Evolutionary conservation across 2,113 vertebrate genomes (phyloP).

Genomic region (Myotis brandtii): DNA sequence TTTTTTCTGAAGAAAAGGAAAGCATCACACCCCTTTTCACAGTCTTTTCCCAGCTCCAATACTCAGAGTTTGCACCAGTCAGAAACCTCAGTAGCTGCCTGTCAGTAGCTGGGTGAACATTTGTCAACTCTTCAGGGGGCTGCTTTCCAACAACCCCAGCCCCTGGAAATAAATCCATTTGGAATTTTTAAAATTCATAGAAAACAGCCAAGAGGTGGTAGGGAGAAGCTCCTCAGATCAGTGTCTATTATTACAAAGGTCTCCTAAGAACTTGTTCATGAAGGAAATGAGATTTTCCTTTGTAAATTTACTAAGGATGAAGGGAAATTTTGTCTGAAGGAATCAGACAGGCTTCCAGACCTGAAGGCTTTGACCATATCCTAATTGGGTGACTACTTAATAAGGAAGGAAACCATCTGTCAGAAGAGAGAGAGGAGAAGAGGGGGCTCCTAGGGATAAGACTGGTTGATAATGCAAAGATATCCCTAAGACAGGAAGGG

Average conservation of each 20-base stretch:
- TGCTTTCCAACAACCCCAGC: not conserved
- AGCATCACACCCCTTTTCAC: not conserved
- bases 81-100: not conserved
- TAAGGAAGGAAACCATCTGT: not conserved
- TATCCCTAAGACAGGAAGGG: not conserved
- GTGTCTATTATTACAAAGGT: not conserved
- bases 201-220: not conserved
- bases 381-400: not conserved
- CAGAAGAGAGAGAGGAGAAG: not conserved
- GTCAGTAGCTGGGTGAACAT: not conserved
- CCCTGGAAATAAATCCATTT: not conserved
- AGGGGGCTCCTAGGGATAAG: not conserved
- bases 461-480: not conserved
- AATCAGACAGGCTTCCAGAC: not conserved
- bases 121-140: not conserved
- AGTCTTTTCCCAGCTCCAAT: not conserved
- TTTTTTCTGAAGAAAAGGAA: not conserved
- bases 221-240: not conserved
- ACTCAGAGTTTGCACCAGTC: not conserved
- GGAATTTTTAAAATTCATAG: not conserved
- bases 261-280: not conserved
- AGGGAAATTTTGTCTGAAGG: not conserved
- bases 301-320: not conserved
- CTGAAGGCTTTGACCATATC: not conserved
- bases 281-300: conserved; percentile 39